Evolutionary conservation across 2,888 invertebrate species (phyloP).

Genomic region (Flexamia atlantica): DNA sequence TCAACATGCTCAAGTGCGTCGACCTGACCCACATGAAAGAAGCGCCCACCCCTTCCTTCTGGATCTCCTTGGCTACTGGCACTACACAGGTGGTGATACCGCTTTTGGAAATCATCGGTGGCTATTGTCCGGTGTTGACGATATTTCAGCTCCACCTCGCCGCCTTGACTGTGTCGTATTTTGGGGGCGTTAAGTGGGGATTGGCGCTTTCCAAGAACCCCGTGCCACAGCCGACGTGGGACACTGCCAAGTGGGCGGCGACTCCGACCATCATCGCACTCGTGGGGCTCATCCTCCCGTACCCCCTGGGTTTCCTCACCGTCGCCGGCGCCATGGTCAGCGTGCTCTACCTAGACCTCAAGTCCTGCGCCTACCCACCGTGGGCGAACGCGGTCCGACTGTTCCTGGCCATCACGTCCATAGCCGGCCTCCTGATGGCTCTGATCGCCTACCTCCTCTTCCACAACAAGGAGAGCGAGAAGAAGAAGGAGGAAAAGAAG

Average conservation of each 20-base stretch:
- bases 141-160: constrained; percentile 16
- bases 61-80: not conserved
- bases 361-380: constrained; percentile 22
- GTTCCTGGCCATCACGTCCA: not conserved
- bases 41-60: constrained; percentile 46
- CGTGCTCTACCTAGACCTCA: constrained; percentile 51
- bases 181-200: constrained; percentile 45
- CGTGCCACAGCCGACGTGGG: not conserved
- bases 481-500: constrained; percentile 38
- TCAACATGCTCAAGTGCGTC: constrained; percentile 40
- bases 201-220: not conserved
- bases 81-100: not conserved
- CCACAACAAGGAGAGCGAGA: not conserved
- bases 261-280: constrained; percentile 27
- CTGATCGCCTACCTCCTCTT: constrained; percentile 28
- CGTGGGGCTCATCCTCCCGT: constrained; percentile 17
- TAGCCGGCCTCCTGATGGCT: not conserved
- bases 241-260: not conserved
- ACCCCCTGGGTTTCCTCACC: constrained; percentile 3
- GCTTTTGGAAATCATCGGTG: constrained; percentile 29
- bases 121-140: constrained; percentile 39
- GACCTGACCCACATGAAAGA: constrained; percentile 48
- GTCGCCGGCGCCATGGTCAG: not conserved
- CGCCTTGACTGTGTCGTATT: not conserved
- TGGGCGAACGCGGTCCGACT: constrained; percentile 14